Percentiles rank a stretch among this genome's conserved stretches.
Conservation (phyloP, 2,113 vertebrate species). For the Oceanites oceanicus region DNA sequence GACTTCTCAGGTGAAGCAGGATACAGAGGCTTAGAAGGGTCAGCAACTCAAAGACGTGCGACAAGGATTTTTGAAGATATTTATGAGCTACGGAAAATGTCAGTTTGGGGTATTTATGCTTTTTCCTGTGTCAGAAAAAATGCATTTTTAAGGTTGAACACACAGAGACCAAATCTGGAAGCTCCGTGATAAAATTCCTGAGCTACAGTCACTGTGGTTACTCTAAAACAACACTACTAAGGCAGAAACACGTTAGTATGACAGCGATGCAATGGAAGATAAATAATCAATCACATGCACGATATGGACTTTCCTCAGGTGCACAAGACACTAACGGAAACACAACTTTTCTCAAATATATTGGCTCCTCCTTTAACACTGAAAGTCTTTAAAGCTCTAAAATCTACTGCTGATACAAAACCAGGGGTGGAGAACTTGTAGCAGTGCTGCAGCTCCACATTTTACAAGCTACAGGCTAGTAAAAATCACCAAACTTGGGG, state of each 20-base stretch:
- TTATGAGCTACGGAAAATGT: neutral
- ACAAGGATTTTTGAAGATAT: neutral
- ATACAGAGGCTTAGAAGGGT: neutral
- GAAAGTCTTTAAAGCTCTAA: neutral
- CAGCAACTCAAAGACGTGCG: neutral
- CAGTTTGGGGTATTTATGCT: neutral
- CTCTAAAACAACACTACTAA: neutral
- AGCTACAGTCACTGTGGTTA: neutral
- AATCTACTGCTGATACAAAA: neutral
- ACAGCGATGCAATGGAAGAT: neutral
- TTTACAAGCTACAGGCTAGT: neutral
- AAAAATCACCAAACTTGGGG: neutral
- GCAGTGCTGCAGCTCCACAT: neutral
- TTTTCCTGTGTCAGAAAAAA: neutral
- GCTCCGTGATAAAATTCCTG: neutral
- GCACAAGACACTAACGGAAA: neutral
- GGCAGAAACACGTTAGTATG: neutral
- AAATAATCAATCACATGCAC: rapidly evolving
- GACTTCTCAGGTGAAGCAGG: neutral
- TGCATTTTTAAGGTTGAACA: neutral
- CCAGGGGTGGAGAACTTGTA: neutral
- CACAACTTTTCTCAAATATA: neutral
- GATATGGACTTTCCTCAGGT: neutral
- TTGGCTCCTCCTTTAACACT: neutral
- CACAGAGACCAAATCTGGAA: neutral